Conservation (phyloP, 2,113 vertebrate genomes). For the Leuciscus idus region DNA sequence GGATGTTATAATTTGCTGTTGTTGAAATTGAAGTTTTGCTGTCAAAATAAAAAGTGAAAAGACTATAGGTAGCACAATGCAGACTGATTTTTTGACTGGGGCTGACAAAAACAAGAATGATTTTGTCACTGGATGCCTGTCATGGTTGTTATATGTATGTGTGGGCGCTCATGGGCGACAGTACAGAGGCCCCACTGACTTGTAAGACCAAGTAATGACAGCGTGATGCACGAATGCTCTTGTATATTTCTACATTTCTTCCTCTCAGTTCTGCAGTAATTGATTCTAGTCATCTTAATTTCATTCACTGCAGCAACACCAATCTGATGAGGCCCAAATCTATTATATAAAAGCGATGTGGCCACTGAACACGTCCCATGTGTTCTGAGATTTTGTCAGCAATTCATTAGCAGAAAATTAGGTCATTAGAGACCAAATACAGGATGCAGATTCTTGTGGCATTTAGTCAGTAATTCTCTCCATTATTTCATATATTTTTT, state of each 20-base stretch:
- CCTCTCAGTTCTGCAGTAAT: conserved; percentile 29
- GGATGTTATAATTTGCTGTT: conserved; percentile 56
- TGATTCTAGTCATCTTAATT: conserved; percentile 53
- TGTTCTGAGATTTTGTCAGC: conserved; percentile 41
- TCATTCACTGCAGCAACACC: conserved; percentile 40
- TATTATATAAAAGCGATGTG: conserved; percentile 39
- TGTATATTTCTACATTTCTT: conserved; percentile 47
- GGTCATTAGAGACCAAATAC: conserved; percentile 51
- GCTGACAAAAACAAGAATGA: conserved; percentile 36
- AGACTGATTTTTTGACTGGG: conserved; percentile 27
- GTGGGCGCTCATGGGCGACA: conserved; percentile 5
- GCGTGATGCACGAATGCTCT: conserved; percentile 7
- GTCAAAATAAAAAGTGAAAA: conserved; percentile 54
- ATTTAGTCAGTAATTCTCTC: conserved; percentile 30
- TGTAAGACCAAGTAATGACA: conserved; percentile 41
- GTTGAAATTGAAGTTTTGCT: conserved; percentile 45
- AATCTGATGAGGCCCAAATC: conserved; percentile 38
- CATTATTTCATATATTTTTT: conserved; percentile 55
- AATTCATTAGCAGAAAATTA: conserved; percentile 58
- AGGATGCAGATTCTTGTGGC: conserved; percentile 30
- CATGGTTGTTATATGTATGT: conserved; percentile 12
- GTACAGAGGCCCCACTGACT: conserved; percentile 13
- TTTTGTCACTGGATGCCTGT: conserved; percentile 39
- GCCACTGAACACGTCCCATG: conserved; percentile 39
- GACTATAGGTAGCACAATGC: background rate